Conservation (phyloP, 2,113 vertebrate genomes). For the Edolisoma coerulescens region DNA sequence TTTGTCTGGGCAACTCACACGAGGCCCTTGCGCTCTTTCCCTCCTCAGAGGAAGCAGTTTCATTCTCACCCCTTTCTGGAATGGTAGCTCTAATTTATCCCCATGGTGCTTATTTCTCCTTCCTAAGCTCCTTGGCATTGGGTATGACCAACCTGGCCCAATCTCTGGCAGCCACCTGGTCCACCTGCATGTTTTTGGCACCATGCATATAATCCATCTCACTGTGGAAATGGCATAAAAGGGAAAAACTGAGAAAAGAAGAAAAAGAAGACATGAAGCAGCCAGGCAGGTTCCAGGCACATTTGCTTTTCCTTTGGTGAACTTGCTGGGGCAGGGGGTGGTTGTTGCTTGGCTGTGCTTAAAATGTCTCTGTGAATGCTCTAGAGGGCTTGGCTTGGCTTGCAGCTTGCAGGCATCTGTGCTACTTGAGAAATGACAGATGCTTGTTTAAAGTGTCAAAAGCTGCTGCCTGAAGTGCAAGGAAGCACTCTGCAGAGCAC, state of each 20-base stretch:
- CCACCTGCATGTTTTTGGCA: neutral
- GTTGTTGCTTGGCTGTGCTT: neutral
- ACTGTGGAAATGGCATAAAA: neutral
- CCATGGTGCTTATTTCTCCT: neutral
- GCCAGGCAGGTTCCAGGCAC: neutral
- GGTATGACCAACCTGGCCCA: neutral
- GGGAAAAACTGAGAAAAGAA: neutral
- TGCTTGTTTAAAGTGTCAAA: neutral
- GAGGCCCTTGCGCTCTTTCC: neutral
- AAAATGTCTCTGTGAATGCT: constrained; percentile 9
- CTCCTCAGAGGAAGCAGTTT: neutral
- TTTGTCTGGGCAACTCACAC: neutral
- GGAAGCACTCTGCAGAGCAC: neutral
- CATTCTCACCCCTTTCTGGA: neutral
- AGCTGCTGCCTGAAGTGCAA: neutral
- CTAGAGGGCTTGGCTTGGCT: neutral
- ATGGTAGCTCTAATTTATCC: neutral
- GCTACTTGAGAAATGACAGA: constrained; percentile 30
- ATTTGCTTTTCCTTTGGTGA: neutral
- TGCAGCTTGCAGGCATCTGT: neutral
- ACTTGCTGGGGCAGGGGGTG: neutral
- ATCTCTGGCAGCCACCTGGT: neutral
- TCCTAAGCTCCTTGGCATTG: neutral
- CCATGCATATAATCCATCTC: neutral
- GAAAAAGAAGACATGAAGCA: neutral